Percentiles rank a stretch among this genome's conserved stretches.
These are phyloP conservation scores for Tridacna crocea DNA, from an alignment of 2,888 invertebrate genomes.

Conservation along the genomic window DNA sequence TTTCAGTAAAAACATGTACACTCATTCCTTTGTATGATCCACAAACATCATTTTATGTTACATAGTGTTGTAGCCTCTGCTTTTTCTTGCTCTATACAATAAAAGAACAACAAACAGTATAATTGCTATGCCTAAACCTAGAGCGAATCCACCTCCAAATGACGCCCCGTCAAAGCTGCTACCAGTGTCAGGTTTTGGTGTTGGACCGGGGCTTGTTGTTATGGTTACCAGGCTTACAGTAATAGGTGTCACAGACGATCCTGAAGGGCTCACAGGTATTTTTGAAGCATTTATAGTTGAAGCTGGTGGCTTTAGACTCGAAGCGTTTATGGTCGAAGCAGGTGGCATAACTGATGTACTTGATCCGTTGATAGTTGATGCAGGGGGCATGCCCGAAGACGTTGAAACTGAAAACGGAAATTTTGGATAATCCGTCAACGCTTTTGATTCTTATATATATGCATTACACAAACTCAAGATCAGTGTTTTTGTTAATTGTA, in stretches of 20 bases:
- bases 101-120: constrained; percentile 8
- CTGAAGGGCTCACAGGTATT: not conserved
- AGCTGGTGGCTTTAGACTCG: constrained; percentile 12
- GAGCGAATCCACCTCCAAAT: constrained; percentile 33
- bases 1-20: too few relatives aligned
- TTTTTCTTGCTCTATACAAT: constrained; percentile 1
- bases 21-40: too few relatives aligned
- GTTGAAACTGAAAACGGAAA: not conserved
- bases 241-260: not conserved
- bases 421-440: too few relatives aligned
- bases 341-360: constrained; percentile 12
- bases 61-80: constrained; percentile 15
- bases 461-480: too few relatives aligned
- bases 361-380: not conserved
- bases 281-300: not conserved
- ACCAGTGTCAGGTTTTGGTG: not conserved
- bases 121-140: constrained; percentile 23
- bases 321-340: not conserved
- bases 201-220: not conserved
- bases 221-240: not conserved
- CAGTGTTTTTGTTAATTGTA: too few relatives aligned
- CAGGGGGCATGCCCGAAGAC: not conserved
- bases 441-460: too few relatives aligned
- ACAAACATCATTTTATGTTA: not conserved
- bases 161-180: constrained; percentile 29